Evolutionary conservation across 2,113 vertebrate genomes (phyloP), one percentile per base, ranked within the genome.

Genomic region (Periophthalmus modestus): DNA sequence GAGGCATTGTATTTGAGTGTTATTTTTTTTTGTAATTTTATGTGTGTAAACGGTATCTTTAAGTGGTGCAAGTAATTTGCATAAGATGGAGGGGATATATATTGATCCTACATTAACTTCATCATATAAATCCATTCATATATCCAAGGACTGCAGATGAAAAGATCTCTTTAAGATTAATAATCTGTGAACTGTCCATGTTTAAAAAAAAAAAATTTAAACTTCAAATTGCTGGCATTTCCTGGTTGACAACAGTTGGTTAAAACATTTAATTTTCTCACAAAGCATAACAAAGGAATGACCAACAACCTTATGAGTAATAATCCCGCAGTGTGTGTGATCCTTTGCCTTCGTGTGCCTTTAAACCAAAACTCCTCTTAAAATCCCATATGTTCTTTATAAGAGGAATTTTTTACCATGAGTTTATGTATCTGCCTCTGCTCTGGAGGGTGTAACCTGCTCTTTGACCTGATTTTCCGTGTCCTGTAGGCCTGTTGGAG

Each of bases 401-500:
- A 55, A 48, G n/a, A 55, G 46, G 34, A 69, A 62, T 3, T n/a
- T 59, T 67, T 68, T 16, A 7, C 9, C 7, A 2, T 43, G 24
- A 7, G 39, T 61, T 0, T 50, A 67, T 66, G 55, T 5, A 28
- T 46, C 6, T 18, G 72, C 57, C 16, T 74, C 13, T 9, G 33
- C 47, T 48, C 54, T 48, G 48, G 55, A 61, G 68, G 48, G 19
- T 69, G 55, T 58, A 43, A 52, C 63, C 14, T 39, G 23, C 15
- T 16, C 50, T 69, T 15, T 82, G 46, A 74, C 72, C 7, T 61
- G 43, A n/a, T 73, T 68, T 74, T 65, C 19, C 43, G 0, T n/a
- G 52, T 65, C 33, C 59, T 0, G 6, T 74, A 98, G 97, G 97
- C 55, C 94, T 99, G 46, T 87, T 99, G 75, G 98, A 99, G 92